Evolutionary conservation across 2,888 invertebrate genomes (phyloP).

Genomic region (Arenicola marina): DNA sequence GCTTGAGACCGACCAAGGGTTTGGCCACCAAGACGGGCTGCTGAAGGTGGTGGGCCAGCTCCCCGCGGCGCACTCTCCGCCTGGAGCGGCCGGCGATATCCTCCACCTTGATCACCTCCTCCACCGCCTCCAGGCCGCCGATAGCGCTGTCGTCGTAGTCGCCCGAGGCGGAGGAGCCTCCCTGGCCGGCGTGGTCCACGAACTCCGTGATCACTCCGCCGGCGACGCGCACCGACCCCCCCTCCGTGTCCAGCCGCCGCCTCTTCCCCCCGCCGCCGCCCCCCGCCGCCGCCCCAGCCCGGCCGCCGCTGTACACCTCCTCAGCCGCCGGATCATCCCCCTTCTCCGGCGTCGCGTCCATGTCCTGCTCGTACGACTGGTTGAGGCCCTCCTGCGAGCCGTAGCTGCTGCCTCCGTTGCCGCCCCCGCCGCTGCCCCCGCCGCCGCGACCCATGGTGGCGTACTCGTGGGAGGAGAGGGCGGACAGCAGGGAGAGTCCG

Average conservation of each 20-base stretch:
- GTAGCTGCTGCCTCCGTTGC: too few relatives aligned
- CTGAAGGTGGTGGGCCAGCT: not conserved
- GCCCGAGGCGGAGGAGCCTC: too few relatives aligned
- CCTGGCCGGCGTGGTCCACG: too few relatives aligned
- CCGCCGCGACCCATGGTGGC: constrained; percentile 15
- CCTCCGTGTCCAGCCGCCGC: not conserved
- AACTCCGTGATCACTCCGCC: too few relatives aligned
- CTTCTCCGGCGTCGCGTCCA: not conserved
- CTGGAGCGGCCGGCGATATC: not conserved
- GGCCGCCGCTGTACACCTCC: not conserved
- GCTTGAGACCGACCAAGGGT: too few relatives aligned
- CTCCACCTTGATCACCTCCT: not conserved
- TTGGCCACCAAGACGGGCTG: too few relatives aligned
- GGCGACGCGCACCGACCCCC: too few relatives aligned
- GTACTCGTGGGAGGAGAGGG: constrained; percentile 30
- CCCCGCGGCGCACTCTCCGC: not conserved
- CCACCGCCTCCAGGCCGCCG: not conserved
- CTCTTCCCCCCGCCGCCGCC: not conserved
- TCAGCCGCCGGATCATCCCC: not conserved
- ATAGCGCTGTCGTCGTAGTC: not conserved
- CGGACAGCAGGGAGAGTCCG: constrained; percentile 30
- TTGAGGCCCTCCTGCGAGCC: not conserved
- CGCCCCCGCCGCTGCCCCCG: too few relatives aligned
- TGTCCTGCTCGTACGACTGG: not conserved
- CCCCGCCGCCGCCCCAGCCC: not conserved